Percentiles rank a stretch among this genome's conserved stretches.
phyloP scores from a whole-genome alignment of 2,888 invertebrate genomes.

The Himalopsyche anomala region DNA sequence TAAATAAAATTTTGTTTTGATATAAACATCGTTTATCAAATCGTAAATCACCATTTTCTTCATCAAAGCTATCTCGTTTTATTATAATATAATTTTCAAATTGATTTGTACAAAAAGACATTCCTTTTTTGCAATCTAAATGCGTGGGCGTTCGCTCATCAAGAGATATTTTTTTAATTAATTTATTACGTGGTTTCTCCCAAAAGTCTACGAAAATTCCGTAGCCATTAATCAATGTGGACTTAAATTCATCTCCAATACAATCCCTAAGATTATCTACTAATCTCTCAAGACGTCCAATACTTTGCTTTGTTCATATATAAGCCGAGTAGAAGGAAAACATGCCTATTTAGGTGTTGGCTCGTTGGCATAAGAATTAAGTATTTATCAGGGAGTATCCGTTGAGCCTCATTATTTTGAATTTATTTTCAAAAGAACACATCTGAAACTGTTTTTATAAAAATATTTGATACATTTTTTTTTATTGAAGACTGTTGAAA shows the following conservation, averaged over 20 bases:
- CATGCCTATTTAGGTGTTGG: conserved; percentile 30
- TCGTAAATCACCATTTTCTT: too few species aligned
- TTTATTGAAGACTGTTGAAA: too few species aligned
- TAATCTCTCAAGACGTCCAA: conserved; percentile 11
- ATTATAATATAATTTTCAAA: too few species aligned
- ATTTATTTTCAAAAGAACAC: too few species aligned
- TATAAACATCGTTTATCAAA: too few species aligned
- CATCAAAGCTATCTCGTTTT: too few species aligned
- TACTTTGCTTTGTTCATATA: conserved; percentile 31
- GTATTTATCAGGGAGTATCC: too few species aligned
- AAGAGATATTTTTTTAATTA: neutral
- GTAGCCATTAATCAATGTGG: neutral
- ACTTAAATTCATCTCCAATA: conserved; percentile 31
- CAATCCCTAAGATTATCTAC: conserved; percentile 17
- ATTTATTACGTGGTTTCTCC: neutral
- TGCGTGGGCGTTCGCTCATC: neutral
- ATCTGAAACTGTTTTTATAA: too few species aligned
- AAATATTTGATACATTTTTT: too few species aligned
- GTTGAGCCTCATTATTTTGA: too few species aligned
- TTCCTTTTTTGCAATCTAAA: neutral
- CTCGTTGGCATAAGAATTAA: neutral
- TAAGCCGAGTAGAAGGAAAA: neutral
- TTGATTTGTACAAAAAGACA: neutral
- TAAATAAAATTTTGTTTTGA: too few species aligned
- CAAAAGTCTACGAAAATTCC: neutral